A percentile compares a stretch with the other conserved stretches of the same genome.
phyloP scores from a whole-genome alignment of 2,888 invertebrate genomes.

The Phania funesta region DNA sequence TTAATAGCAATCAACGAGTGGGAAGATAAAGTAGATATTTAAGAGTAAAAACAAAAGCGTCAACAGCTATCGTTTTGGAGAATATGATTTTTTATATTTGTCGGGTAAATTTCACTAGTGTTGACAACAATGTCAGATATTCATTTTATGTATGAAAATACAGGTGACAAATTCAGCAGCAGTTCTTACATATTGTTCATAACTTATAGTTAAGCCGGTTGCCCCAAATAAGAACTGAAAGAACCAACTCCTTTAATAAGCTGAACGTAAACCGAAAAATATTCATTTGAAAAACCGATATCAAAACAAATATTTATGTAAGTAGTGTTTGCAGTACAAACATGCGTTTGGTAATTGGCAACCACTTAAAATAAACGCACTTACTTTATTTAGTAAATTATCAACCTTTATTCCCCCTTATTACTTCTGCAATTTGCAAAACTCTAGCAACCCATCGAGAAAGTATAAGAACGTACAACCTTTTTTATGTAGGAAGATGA shows the following conservation, averaged over 20 bases:
- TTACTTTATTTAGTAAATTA: conserved; percentile 53
- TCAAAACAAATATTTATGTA: conserved; percentile 50
- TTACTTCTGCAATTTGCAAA: neutral
- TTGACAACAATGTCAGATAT: no score
- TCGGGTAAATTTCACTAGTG: no score
- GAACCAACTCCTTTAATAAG: neutral
- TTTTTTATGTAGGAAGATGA: conserved; percentile 53
- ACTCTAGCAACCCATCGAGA: neutral
- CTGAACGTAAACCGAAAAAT: neutral
- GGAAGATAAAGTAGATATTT: no score
- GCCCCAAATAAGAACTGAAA: neutral
- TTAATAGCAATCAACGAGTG: no score
- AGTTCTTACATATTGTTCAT: no score
- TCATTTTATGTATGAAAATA: no score
- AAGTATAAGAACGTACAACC: conserved; percentile 41
- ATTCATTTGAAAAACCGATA: neutral
- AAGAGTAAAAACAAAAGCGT: no score
- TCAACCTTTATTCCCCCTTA: conserved; percentile 22
- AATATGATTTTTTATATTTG: no score
- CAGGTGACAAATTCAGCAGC: no score
- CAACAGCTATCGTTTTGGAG: no score
- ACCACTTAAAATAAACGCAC: conserved; percentile 16
- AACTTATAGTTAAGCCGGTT: no score
- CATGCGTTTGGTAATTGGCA: neutral
- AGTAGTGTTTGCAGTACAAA: conserved; percentile 30